Conservation (phyloP, 2,797 vertebrate species). For the Erpetoichthys calabaricus region DNA sequence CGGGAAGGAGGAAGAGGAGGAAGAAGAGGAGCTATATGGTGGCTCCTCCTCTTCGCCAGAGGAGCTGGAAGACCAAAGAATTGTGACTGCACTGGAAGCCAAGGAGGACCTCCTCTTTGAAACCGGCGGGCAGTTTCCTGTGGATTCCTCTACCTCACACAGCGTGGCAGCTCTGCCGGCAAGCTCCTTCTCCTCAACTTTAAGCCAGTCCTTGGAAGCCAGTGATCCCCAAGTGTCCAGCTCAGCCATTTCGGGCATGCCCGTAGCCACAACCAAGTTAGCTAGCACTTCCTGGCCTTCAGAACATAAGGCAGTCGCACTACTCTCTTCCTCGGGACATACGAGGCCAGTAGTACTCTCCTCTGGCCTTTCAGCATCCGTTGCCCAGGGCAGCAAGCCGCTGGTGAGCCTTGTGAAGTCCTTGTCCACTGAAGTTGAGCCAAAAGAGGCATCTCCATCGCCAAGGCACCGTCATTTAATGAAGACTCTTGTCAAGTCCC, state of each 20-base stretch:
- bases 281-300: slow-evolving; percentile 59
- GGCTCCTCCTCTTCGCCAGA: slow-evolving; percentile 35
- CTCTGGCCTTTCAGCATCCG: slow-evolving; percentile 40
- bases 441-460: slow-evolving; percentile 55
- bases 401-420: slow-evolving; percentile 74
- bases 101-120: slow-evolving; percentile 80
- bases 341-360: slow-evolving; percentile 60
- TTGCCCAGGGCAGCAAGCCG: slow-evolving; percentile 59
- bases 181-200: slow-evolving; percentile 21
- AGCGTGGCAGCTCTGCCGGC: slow-evolving; percentile 26
- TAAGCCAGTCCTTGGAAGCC: slow-evolving; percentile 32
- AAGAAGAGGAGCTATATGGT: slow-evolving; percentile 59
- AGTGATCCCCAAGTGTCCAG: slow-evolving; percentile 30
- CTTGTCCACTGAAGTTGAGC: slow-evolving; percentile 70
- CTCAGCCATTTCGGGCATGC: slow-evolving; percentile 39
- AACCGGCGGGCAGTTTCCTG: slow-evolving; percentile 30
- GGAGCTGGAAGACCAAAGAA: slow-evolving; percentile 53
- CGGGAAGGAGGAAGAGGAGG: slow-evolving; percentile 84
- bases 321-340: slow-evolving; percentile 54
- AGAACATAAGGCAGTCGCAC: slow-evolving; percentile 47
- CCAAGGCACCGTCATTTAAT: slow-evolving; percentile 73
- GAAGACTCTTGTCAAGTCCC: slow-evolving; percentile 86
- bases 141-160: slow-evolving; percentile 34
- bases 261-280: slow-evolving; percentile 36
- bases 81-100: slow-evolving; percentile 78